Evolutionary conservation across 2,888 invertebrate species (phyloP), one percentile per base, ranked within the genome.

Genomic region (Acronicta alni): DNA sequence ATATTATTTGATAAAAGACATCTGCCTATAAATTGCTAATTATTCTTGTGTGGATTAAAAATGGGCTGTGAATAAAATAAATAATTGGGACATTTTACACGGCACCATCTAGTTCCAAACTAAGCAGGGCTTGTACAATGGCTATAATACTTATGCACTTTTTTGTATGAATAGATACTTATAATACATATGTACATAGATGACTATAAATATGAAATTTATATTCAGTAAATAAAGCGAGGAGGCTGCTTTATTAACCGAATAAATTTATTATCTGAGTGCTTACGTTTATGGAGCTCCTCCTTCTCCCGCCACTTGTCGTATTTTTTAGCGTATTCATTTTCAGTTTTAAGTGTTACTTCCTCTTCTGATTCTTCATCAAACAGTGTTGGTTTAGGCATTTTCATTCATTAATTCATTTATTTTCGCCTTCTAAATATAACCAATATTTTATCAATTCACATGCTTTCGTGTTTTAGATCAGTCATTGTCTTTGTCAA

Each of bases 271-370:
- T n/a, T 8, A 32, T 12, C 35, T 32, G 8, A 9, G 16, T 44
- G 51, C 95, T 93, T 94, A 97, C 97, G 90, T 93, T 97, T 97
- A 82, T 98, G 96, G 17, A 97, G 89, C 86, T 98, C 97, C 88
- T 99, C 99, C 82, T 97, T 97, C 80, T 97, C 96, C 51, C 98
- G 95, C 96, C 98, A 97, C 60, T 91, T 95, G 83, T 98, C 96
- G 83, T 98, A 99, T 72, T 96, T 96, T 74, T 97, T 96, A 0
- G 99, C 98, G 89, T 98, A 99, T 52, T 96, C 95, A 82, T 96
- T 96, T 85, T 98, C 97, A 20, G 97, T 96, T 85, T 95, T 95
- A 30, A 98, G 89, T 52, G 95, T 83, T 14, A 94, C 88, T 67
- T 96, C 93, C 39, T 93, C 92, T 1, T 90, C 96, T 0, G 94